Percentiles rank a stretch among this genome's conserved stretches.
Conservation (phyloP, 2,797 vertebrate genomes). For the Momotus momota region DNA sequence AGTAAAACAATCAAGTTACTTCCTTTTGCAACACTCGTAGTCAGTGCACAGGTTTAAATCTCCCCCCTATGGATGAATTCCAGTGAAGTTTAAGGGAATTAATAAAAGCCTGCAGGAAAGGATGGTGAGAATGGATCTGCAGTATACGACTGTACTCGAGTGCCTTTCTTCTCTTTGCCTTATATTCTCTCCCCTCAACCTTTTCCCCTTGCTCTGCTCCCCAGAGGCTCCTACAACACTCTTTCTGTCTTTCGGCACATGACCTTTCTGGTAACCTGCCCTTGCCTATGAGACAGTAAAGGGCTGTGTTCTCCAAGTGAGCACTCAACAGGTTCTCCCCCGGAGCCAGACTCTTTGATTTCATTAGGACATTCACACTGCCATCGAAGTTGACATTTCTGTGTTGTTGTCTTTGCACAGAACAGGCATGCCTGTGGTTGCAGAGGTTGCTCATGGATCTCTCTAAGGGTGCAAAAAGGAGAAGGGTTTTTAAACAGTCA, state of each 20-base stretch:
- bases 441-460: neutral
- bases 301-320: neutral
- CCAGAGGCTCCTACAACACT: neutral
- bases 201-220: neutral
- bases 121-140: neutral
- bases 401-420: rapidly evolving
- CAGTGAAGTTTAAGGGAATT: neutral
- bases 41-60: neutral
- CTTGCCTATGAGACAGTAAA: neutral
- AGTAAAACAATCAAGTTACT: neutral
- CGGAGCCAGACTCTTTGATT: neutral
- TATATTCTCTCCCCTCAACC: neutral
- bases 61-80: neutral
- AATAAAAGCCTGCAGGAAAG: neutral
- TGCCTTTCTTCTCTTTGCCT: neutral
- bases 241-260: neutral
- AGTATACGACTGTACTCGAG: neutral
- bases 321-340: neutral
- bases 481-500: neutral
- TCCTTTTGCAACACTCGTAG: neutral
- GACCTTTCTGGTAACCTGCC: neutral
- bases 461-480: neutral
- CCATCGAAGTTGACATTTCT: neutral
- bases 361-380: neutral
- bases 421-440: neutral